These are phyloP conservation scores for Campylorhamphus procurvoides DNA, from an alignment of 2,113 vertebrate genomes.

Conservation along the genomic window DNA sequence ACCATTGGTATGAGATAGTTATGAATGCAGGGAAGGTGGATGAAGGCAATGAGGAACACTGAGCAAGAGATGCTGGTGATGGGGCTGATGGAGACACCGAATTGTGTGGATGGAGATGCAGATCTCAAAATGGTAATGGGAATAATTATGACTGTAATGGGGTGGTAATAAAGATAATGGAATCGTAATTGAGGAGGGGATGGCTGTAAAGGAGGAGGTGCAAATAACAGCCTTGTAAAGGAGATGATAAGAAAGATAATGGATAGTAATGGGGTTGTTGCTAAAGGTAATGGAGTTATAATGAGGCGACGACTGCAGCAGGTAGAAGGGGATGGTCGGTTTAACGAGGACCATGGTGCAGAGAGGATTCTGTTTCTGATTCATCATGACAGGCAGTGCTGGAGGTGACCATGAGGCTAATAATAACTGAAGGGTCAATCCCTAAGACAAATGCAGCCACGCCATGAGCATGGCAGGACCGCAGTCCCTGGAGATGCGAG, in stretches of 20 bases:
- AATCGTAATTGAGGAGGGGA: conserved; percentile 74
- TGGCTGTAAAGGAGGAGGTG: conserved; percentile 68
- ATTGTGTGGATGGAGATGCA: conserved; percentile 36
- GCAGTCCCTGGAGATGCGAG: background rate
- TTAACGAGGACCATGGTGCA: conserved; percentile 36
- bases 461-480: background rate
- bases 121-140: conserved; percentile 66
- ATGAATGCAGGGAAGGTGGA: background rate
- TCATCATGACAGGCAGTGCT: background rate
- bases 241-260: conserved; percentile 69
- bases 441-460: conserved; percentile 6
- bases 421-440: conserved; percentile 39
- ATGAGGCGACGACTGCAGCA: conserved; percentile 56
- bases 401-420: conserved; percentile 32
- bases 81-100: background rate
- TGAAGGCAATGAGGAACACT: background rate
- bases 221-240: conserved; percentile 68
- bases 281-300: conserved; percentile 77
- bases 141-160: conserved; percentile 73
- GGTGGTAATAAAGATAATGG: conserved; percentile 78
- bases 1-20: background rate
- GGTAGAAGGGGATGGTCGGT: conserved; percentile 43
- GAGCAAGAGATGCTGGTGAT: background rate
- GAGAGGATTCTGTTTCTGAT: conserved; percentile 26
- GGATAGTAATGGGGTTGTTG: conserved; percentile 68